Percentiles rank a stretch among this genome's conserved stretches.
Evolutionary conservation across 1,140 invertebrate genomes (phyloP).

Genomic region (Leptinotarsa texana): DNA sequence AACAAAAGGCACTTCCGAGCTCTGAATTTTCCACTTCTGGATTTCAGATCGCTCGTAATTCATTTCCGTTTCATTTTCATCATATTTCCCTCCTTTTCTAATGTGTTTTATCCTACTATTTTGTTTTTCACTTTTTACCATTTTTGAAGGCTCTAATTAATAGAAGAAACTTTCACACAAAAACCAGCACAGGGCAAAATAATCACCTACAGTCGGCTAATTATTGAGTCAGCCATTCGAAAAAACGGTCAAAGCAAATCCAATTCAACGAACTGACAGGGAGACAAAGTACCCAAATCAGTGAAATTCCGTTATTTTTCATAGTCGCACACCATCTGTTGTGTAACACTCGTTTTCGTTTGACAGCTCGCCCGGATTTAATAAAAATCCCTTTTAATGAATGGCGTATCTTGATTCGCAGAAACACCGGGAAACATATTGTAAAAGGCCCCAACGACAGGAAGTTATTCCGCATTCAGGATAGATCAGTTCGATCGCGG

Average conservation of each 20-base stretch:
- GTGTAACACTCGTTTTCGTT: background rate
- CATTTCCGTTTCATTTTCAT: no score
- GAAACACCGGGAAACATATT: background rate
- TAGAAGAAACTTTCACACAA: no score
- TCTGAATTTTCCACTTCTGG: no score
- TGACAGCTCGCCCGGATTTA: background rate
- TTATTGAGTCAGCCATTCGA: background rate
- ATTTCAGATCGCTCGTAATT: no score
- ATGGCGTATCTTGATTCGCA: constrained; percentile 5
- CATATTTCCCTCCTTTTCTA: no score
- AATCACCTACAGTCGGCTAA: background rate
- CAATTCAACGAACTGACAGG: background rate
- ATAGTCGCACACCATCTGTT: background rate
- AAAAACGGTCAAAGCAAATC: background rate
- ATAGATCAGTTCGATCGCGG: background rate
- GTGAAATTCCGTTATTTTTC: constrained; percentile 4
- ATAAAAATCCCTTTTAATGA: constrained; percentile 8
- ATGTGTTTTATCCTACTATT: no score
- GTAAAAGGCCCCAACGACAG: background rate
- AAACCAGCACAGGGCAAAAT: no score
- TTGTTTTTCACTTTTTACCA: no score
- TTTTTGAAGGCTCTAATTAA: no score
- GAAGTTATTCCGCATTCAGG: constrained; percentile 2
- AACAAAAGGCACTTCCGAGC: no score
- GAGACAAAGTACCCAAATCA: background rate